Base-by-base conservation (phyloP, 2,888 invertebrate genomes). In the Polyommatus icarus region DNA sequence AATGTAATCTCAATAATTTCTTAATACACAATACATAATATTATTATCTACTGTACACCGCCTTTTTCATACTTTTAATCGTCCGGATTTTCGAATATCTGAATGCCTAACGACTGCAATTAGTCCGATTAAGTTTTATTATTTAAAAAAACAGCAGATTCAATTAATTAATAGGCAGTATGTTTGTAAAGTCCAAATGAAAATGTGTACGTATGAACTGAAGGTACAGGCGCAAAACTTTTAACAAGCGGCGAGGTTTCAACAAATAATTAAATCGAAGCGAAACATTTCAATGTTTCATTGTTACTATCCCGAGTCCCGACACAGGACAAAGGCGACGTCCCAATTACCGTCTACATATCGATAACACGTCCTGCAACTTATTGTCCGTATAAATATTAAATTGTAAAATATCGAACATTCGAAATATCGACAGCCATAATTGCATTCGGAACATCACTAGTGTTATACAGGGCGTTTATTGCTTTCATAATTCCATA, bases 401-500 rank as follows among this genome's bases (percentile, higher is more conserved):
- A 46, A 46, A 72, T 29, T 29, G 15, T 29, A 29, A 15, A 67
- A 67, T 67, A 67, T 67, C 15, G 32, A 18, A 20, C 10, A 40
- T 46, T 5, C 20, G 46, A 73, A 73, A 40, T 73, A 46, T 73
- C 73, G 73, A 73, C 46, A 73, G 20, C 8, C 12, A 15, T 20
- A 46, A 73, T 24, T 46, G 20, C 50, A 18, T 29, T 20, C 24
- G 7, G 24, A 12, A 36, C 79, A 77, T 76, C 78, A 71, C 79
- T 78, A 75, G 20, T 29, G 75, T 75, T 75, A 75, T 29, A 75
- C 75, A 29, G 72, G 72, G 77, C 78, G 79, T 77, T 75, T 82
- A 81, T 81, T 80, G 80, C 78, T 79, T 79, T 79, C 78, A 81
- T 82, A 84, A 84, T 82, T 80, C 81, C 82, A 82, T 83, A 84